These are phyloP conservation scores for Pseudochirops cupreus DNA, from an alignment of 2,797 vertebrate species.

Conservation along the genomic window DNA sequence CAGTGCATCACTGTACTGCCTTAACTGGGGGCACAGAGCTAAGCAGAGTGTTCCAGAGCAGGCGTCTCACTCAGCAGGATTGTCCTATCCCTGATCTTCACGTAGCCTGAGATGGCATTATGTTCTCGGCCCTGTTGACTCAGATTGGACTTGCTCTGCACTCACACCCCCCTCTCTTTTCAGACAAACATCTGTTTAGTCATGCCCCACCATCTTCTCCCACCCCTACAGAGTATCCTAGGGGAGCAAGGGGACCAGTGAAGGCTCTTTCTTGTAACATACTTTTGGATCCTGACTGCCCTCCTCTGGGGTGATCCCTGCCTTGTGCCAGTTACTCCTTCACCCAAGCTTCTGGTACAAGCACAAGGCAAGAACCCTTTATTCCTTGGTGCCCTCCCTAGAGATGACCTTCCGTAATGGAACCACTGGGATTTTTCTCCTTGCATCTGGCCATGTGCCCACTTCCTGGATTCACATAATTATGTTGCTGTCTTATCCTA, in stretches of 20 bases:
- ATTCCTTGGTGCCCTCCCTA: background rate
- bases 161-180: background rate
- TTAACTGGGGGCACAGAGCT: background rate
- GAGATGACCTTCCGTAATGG: background rate
- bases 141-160: background rate
- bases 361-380: background rate
- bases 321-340: background rate
- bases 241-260: background rate
- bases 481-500: background rate
- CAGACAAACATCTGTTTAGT: too few relatives aligned
- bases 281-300: background rate
- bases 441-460: background rate
- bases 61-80: background rate
- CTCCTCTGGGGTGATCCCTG: background rate
- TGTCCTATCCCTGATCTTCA: background rate
- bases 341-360: background rate
- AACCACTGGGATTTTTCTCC: too few relatives aligned
- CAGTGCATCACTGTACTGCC: background rate
- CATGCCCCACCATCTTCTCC: background rate
- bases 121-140: background rate
- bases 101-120: background rate
- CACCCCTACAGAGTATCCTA: too few relatives aligned
- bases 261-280: background rate
- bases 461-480: background rate
- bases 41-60: background rate